These are phyloP conservation scores for Dicyrtomina minuta DNA, from an alignment of 2,888 invertebrate species.

Conservation along the genomic window DNA sequence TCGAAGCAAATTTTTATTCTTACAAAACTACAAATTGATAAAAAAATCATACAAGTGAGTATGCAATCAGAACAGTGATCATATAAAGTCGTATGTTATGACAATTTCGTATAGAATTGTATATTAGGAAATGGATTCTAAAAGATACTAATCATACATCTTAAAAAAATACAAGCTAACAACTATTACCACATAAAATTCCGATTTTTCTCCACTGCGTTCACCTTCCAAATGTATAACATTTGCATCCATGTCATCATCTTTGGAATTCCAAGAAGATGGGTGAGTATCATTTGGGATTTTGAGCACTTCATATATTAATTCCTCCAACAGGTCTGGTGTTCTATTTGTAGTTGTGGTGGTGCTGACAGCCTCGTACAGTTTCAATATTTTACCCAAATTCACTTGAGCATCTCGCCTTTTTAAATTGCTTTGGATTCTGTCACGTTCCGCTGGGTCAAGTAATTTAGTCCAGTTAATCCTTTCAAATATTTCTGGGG, in stretches of 20 bases:
- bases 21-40: conserved; percentile 53
- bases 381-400: conserved; percentile 56
- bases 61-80: background rate
- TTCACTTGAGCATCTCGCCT: conserved; percentile 67
- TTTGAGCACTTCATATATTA: conserved; percentile 64
- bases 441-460: conserved; percentile 63
- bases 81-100: background rate
- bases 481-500: conserved; percentile 33
- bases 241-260: conserved; percentile 60
- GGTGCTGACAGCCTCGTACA: conserved; percentile 58
- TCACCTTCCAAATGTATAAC: conserved; percentile 63
- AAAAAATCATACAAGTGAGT: background rate
- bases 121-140: too few species aligned
- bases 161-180: conserved; percentile 56
- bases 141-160: conserved; percentile 44
- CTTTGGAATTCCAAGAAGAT: conserved; percentile 61
- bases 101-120: background rate
- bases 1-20: conserved; percentile 66
- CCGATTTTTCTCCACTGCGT: conserved; percentile 54
- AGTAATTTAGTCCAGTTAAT: conserved; percentile 68
- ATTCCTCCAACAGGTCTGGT: conserved; percentile 54
- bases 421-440: conserved; percentile 66
- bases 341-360: conserved; percentile 34
- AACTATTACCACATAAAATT: conserved; percentile 40
- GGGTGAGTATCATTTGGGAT: conserved; percentile 79